A percentile compares a stretch with the other conserved stretches of the same genome.
Conservation (phyloP, 1,140 invertebrate genomes). For the Brachionus angularis region DNA sequence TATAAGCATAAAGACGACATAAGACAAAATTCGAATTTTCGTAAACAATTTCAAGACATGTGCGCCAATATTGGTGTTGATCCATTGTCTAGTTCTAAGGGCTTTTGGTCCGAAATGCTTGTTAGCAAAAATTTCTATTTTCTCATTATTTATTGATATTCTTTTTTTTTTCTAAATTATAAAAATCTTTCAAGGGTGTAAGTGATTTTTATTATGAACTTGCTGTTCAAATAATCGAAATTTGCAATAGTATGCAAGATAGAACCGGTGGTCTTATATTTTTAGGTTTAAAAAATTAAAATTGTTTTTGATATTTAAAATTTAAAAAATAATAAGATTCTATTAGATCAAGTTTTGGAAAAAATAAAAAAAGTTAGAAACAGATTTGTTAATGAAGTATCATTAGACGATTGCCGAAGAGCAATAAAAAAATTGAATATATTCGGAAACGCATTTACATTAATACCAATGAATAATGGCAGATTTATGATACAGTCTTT, state of each 20-base stretch:
- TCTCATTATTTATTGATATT: background rate
- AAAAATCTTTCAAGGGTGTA: slow-evolving; percentile 71
- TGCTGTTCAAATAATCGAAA: slow-evolving; percentile 93
- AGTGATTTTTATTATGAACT: slow-evolving; percentile 99
- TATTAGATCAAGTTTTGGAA: slow-evolving; percentile 27
- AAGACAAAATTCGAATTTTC: slow-evolving; percentile 84
- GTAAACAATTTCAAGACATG: slow-evolving; percentile 96
- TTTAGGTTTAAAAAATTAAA: no score
- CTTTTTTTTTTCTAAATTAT: background rate
- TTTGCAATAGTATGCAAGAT: slow-evolving; percentile 79
- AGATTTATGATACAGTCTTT: slow-evolving; percentile 35
- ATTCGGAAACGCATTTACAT: slow-evolving; percentile 17
- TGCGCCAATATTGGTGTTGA: slow-evolving; percentile 98
- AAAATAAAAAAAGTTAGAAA: background rate
- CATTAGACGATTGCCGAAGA: slow-evolving; percentile 25
- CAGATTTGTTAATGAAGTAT: slow-evolving; percentile 41
- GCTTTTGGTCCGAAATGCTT: slow-evolving; percentile 92
- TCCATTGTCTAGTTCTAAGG: slow-evolving; percentile 65
- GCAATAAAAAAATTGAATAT: slow-evolving; percentile 36
- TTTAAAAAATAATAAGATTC: no score
- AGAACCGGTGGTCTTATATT: slow-evolving; percentile 61
- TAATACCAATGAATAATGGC: slow-evolving; percentile 31
- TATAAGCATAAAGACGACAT: slow-evolving; percentile 75
- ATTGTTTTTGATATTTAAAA: background rate
- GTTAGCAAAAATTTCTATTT: slow-evolving; percentile 59